Evolutionary conservation across 2,113 vertebrate genomes (phyloP).

Genomic region (Pygoscelis antarcticus): DNA sequence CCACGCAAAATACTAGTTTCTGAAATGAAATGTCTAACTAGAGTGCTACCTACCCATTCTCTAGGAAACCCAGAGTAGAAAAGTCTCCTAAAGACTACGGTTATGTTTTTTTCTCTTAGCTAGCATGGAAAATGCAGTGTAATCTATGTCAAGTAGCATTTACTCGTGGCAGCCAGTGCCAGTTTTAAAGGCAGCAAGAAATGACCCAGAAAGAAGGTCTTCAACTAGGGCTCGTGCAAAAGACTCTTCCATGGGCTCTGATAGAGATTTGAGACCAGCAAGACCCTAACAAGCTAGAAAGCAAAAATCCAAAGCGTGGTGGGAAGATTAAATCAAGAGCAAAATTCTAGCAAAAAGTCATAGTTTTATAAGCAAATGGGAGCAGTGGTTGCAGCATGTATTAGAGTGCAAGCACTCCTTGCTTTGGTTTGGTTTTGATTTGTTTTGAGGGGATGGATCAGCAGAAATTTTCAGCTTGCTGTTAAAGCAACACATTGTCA

Average conservation of each 20-base stretch:
- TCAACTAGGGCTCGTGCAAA: neutral
- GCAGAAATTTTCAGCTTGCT: neutral
- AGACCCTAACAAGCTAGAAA: neutral
- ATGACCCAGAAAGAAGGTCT: neutral
- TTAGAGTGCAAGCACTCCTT: neutral
- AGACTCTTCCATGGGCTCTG: neutral
- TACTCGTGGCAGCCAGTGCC: neutral
- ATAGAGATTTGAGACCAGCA: neutral
- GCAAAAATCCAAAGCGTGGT: neutral
- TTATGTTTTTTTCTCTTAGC: neutral
- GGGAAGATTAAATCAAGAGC: neutral
- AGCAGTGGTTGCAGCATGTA: neutral
- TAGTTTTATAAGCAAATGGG: accelerated
- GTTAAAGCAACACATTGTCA: neutral
- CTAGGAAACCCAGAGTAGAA: neutral
- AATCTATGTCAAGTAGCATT: neutral
- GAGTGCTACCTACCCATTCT: neutral
- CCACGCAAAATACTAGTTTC: neutral
- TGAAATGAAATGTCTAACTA: neutral
- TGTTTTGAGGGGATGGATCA: neutral
- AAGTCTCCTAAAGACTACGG: neutral
- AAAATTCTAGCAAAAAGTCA: neutral
- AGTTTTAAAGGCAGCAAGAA: neutral
- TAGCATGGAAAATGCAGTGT: neutral
- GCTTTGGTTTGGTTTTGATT: neutral